A percentile compares a stretch with the other conserved stretches of the same genome.
phyloP scores from a whole-genome alignment of 2,888 invertebrate species.

The Lordiphosa fenestrarum region DNA sequence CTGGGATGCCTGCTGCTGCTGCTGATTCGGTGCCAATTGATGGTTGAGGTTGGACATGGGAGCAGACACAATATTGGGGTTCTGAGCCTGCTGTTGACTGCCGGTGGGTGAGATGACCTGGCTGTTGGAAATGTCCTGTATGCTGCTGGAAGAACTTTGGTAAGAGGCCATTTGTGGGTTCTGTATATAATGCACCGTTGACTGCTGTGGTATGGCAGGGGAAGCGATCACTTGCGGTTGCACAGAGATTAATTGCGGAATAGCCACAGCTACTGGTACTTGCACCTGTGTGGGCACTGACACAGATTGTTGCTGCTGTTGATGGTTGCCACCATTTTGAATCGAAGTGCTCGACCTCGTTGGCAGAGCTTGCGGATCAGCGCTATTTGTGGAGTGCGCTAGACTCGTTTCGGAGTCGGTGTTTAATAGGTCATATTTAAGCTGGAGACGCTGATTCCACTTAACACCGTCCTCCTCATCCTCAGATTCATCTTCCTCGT shows the following conservation, averaged over 20 bases:
- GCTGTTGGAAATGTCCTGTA: conserved; percentile 52
- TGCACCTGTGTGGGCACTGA: conserved; percentile 17
- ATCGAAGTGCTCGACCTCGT: conserved; percentile 67
- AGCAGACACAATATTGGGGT: conserved; percentile 20
- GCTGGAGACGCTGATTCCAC: conserved; percentile 56
- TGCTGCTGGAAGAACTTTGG: conserved; percentile 44
- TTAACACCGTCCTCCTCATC: conserved; percentile 67
- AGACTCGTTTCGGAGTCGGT: conserved; percentile 75
- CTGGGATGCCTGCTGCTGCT: conserved; percentile 3
- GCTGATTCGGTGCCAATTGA: conserved; percentile 1
- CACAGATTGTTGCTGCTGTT: conserved; percentile 23
- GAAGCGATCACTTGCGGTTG: conserved; percentile 55
- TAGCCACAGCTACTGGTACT: conserved; percentile 17
- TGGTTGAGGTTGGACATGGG: conserved; percentile 2
- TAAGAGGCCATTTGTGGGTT: conserved; percentile 67
- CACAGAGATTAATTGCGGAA: conserved; percentile 49
- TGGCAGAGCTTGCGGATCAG: conserved; percentile 80
- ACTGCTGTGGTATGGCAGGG: conserved; percentile 55
- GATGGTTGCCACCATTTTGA: conserved; percentile 61
- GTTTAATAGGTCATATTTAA: conserved; percentile 57
- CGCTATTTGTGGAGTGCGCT: conserved; percentile 79
- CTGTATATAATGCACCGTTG: conserved; percentile 68
- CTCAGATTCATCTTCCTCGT: conserved; percentile 77
- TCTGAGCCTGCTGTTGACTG: conserved; percentile 46
- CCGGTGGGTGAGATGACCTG: conserved; percentile 65